Evolutionary conservation across 2,113 vertebrate genomes (phyloP), one percentile per base, ranked within the genome.

Genomic region (Anguilla japonica): DNA sequence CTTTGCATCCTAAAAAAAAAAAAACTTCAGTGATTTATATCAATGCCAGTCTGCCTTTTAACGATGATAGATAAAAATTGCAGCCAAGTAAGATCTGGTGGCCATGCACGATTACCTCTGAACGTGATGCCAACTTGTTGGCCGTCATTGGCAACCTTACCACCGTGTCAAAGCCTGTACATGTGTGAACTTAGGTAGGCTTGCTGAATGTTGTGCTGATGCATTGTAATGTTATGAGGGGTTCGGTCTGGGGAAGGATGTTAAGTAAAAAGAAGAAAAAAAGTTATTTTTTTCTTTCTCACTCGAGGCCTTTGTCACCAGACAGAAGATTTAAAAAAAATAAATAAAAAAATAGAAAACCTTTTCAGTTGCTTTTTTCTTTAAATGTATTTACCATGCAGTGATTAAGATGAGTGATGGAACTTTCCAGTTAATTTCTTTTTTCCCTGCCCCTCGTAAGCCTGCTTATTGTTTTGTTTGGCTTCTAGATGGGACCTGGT

Each of bases 281-380:
- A 34, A 71, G 57, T 8, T 11, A 63, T 53, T 15, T 85, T 60
- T 85, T 84, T 87, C 87, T n/a, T 91, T 96, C 95, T 96, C 95
- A 96, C 94, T 94, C 89, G 94, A 96, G 95, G 94, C 95, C 95
- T 97, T 96, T 95, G 91, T 94, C 88, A 90, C 87, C 91, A 92
- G 89, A 93, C 91, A 94, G 89, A 93, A 85, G 90, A 84, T 53
- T 89, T 71, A 87, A 88, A 92, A 93, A 93, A 90, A 92, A 91
- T 93, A 93, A 94, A 88, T 85, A 86, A 84, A 87, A 91, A 89
- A 96, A 93, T 90, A 91, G 90, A 89, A 90, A 91, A 93, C 13
- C 41, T 83, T 39, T 95, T 94, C 88, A 93, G 75, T 94, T 94
- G 84, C 88, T 93, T 92, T 39, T 92, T 92, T 93, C 90, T 93